These are phyloP conservation scores for Conus betulinus DNA, from an alignment of 1,140 invertebrate genomes.

Conservation along the genomic window DNA sequence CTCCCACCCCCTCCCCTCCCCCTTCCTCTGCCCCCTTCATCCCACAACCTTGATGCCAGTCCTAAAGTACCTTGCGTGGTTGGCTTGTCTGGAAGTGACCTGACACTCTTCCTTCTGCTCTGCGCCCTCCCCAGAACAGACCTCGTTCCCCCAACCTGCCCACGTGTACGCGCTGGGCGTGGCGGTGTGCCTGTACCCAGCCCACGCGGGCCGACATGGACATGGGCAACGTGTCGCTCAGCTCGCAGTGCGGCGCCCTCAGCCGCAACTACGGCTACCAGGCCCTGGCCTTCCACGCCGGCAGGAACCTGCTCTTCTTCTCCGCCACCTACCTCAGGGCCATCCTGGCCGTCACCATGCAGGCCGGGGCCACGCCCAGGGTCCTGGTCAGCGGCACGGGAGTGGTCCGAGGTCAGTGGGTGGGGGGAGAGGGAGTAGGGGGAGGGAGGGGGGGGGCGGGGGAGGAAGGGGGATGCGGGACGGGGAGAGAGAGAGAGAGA, in stretches of 20 bases:
- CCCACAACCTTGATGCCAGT: too few relatives aligned
- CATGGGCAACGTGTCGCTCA: slow-evolving; percentile 58
- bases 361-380: slow-evolving; percentile 50
- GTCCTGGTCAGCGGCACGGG: slow-evolving; percentile 58
- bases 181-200: slow-evolving; percentile 64
- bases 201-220: slow-evolving; percentile 64
- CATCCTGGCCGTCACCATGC: slow-evolving; percentile 55
- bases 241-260: slow-evolving; percentile 60
- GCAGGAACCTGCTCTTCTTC: slow-evolving; percentile 57
- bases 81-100: not conserved
- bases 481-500: too few relatives aligned
- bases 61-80: too few relatives aligned
- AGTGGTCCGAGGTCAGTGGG: slow-evolving; percentile 54
- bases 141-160: slow-evolving; percentile 52
- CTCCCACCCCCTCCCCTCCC: too few relatives aligned
- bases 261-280: slow-evolving; percentile 48
- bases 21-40: too few relatives aligned
- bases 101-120: too few relatives aligned
- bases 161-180: slow-evolving; percentile 64
- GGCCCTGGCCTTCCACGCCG: slow-evolving; percentile 57
- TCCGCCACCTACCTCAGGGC: slow-evolving; percentile 60
- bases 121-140: slow-evolving; percentile 33
- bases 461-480: too few relatives aligned
- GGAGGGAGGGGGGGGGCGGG: too few relatives aligned
- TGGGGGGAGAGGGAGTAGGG: not conserved